Conservation (phyloP, 64 coral and sea anemone species). For the Pachyseris speciosa region DNA sequence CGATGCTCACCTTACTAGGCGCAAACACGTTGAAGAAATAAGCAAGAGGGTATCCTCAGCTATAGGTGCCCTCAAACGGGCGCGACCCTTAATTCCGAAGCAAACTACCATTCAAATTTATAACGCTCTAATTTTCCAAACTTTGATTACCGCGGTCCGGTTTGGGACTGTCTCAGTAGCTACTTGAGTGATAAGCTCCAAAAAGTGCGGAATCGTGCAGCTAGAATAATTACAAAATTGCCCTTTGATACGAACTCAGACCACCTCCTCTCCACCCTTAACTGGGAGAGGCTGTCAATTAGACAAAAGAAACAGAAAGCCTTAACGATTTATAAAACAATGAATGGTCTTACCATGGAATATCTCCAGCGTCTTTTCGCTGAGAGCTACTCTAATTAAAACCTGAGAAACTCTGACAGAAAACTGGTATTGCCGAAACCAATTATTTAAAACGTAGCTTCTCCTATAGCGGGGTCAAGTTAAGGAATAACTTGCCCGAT, state of each 20-base stretch:
- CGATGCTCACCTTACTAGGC: constrained; percentile 8
- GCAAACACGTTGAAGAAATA: constrained; percentile 42
- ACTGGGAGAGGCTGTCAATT: constrained; percentile 13
- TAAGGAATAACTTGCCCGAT: constrained; percentile 15
- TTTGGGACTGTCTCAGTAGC: constrained; percentile 40
- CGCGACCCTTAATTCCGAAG: constrained; percentile 36
- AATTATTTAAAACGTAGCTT: constrained; percentile 40
- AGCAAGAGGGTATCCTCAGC: constrained; percentile 19
- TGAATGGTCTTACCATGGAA: not conserved
- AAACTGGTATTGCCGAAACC: not conserved
- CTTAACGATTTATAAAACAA: constrained; percentile 19
- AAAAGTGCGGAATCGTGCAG: no score
- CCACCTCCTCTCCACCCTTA: not conserved
- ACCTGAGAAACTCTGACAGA: constrained; percentile 16
- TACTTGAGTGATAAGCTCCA: no score
- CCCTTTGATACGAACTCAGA: not conserved
- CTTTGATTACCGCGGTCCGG: constrained; percentile 33
- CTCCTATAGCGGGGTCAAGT: not conserved
- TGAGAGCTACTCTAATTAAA: not conserved
- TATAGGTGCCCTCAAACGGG: constrained; percentile 37
- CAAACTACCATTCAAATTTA: constrained; percentile 5
- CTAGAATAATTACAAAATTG: not conserved
- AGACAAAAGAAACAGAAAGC: constrained; percentile 1
- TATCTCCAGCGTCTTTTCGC: constrained; percentile 1
- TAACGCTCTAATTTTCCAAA: constrained; percentile 33